phyloP scores from a whole-genome alignment of 2,797 vertebrate species.

The Calcarius lapponicus region DNA sequence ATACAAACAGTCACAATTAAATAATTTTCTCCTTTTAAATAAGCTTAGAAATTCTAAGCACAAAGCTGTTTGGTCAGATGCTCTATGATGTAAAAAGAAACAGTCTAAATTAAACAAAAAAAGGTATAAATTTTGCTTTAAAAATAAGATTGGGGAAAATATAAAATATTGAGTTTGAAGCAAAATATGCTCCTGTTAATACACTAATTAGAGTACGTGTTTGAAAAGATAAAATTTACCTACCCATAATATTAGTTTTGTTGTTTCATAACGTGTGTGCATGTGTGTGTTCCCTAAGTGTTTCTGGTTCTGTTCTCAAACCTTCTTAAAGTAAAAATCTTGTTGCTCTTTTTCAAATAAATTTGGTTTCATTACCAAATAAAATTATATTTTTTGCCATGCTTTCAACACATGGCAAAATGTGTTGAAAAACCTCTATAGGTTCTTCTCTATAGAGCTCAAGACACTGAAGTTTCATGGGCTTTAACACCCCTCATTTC shows the following conservation, averaged over 20 bases:
- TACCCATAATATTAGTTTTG: neutral
- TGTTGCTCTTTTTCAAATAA: slow-evolving; percentile 76
- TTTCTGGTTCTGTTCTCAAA: slow-evolving; percentile 33
- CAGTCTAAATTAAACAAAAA: neutral
- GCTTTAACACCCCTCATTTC: slow-evolving; percentile 42
- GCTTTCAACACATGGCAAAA: slow-evolving; percentile 52
- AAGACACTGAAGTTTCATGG: slow-evolving; percentile 46
- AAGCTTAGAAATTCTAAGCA: slow-evolving; percentile 2
- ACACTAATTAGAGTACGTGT: neutral
- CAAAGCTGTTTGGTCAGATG: neutral
- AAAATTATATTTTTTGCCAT: slow-evolving; percentile 73
- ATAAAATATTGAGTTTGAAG: neutral
- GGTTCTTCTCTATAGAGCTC: slow-evolving; percentile 63
- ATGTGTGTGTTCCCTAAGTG: slow-evolving; percentile 50
- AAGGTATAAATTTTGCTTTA: neutral
- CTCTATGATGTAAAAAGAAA: neutral
- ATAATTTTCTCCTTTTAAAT: slow-evolving; percentile 23
- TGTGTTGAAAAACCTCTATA: neutral
- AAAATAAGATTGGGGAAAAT: neutral
- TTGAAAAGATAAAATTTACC: neutral
- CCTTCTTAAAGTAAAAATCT: slow-evolving; percentile 55
- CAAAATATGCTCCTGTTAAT: neutral
- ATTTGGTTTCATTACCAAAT: slow-evolving; percentile 76
- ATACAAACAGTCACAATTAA: neutral
- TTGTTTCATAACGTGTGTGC: neutral